phyloP scores from a whole-genome alignment of 2,888 invertebrate species.

The Leptinotarsa peninsularis region DNA sequence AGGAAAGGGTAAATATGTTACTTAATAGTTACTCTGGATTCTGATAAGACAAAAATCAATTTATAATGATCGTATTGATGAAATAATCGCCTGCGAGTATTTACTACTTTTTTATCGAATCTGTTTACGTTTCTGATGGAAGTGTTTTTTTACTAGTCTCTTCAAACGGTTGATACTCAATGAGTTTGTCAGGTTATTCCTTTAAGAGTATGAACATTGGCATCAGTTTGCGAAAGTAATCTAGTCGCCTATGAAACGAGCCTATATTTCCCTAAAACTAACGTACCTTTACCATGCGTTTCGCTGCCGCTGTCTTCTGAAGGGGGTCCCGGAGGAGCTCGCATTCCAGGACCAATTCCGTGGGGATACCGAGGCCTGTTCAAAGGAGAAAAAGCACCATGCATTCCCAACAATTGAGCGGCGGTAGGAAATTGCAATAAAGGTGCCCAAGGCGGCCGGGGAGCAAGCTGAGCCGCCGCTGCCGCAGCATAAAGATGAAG shows the following conservation, averaged over 20 bases:
- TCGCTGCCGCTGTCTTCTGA: slow-evolving; percentile 67
- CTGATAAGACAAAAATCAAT: too few relatives aligned
- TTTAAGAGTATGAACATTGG: too few relatives aligned
- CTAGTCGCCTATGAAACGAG: slow-evolving; percentile 11
- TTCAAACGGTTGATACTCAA: too few relatives aligned
- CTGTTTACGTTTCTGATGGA: too few relatives aligned
- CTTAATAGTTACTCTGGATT: too few relatives aligned
- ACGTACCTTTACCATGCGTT: slow-evolving; percentile 65
- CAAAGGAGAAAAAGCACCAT: slow-evolving; percentile 65
- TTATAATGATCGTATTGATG: too few relatives aligned
- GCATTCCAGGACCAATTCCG: slow-evolving; percentile 58
- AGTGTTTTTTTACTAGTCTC: too few relatives aligned
- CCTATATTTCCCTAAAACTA: slow-evolving; percentile 21
- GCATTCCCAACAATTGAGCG: slow-evolving; percentile 66
- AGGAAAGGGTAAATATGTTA: too few relatives aligned
- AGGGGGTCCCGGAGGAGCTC: slow-evolving; percentile 65
- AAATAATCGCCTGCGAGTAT: too few relatives aligned
- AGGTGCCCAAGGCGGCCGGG: slow-evolving; percentile 70
- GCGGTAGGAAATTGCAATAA: slow-evolving; percentile 67
- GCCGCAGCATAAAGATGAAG: slow-evolving; percentile 79
- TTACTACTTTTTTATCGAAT: too few relatives aligned
- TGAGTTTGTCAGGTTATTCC: too few relatives aligned
- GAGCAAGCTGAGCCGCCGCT: slow-evolving; percentile 75
- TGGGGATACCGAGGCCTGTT: slow-evolving; percentile 63
- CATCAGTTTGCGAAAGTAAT: too few relatives aligned